A percentile compares a stretch with the other conserved stretches of the same genome.
These are phyloP conservation scores for Metallyticus violacea DNA, from an alignment of 2,888 invertebrate genomes.

Conservation along the genomic window DNA sequence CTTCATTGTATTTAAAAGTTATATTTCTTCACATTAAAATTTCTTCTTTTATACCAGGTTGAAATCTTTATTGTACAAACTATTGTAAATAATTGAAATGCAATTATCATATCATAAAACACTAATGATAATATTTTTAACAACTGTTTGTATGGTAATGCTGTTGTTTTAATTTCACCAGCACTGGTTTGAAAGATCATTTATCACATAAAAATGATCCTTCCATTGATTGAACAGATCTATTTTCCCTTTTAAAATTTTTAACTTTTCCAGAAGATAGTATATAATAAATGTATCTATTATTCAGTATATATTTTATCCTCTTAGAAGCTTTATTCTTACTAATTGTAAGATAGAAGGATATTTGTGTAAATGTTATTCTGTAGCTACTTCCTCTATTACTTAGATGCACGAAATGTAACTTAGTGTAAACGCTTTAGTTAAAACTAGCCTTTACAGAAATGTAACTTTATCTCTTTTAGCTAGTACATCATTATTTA, in stretches of 20 bases:
- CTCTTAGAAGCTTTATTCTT: neutral
- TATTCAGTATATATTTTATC: neutral
- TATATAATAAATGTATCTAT: neutral
- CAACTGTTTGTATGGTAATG: neutral
- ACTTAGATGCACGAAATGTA: neutral
- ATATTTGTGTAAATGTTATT: neutral
- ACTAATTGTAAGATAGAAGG: neutral
- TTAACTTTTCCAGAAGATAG: neutral
- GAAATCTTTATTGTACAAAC: neutral
- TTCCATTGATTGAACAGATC: neutral
- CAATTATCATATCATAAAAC: neutral
- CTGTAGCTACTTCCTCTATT: neutral
- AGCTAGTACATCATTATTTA: neutral
- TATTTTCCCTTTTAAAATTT: neutral
- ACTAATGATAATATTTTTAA: neutral
- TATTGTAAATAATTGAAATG: neutral
- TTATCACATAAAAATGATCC: neutral
- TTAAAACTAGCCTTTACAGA: neutral
- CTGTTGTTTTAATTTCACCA: neutral
- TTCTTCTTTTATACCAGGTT: neutral
- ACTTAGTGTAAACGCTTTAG: neutral
- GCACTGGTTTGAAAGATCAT: neutral
- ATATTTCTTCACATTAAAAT: neutral
- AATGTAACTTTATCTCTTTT: neutral
- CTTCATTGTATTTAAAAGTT: neutral